phyloP scores from a whole-genome alignment of 1,140 invertebrate genomes.

The Phymastichus coffea region DNA sequence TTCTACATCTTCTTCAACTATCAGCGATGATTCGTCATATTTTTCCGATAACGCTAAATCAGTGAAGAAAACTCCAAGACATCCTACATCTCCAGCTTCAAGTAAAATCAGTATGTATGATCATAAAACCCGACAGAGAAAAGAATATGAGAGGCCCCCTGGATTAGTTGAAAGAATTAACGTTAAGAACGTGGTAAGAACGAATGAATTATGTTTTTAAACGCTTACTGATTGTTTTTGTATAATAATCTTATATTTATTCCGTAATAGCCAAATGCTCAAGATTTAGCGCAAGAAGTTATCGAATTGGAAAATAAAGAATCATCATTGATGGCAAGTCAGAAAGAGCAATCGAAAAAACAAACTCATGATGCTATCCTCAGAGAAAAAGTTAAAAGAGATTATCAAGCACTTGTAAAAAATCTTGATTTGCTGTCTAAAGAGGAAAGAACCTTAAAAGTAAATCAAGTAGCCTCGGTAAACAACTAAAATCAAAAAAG shows the following conservation, averaged over 20 bases:
- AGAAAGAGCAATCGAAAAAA: constrained; percentile 40
- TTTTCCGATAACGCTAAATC: constrained; percentile 38
- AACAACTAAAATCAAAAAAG: no score
- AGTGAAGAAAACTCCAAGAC: constrained; percentile 31
- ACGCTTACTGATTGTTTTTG: constrained; percentile 5
- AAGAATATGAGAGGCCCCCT: constrained; percentile 39
- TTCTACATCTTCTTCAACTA: constrained; percentile 38
- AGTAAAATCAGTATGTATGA: constrained; percentile 47
- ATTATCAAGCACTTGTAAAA: constrained; percentile 54
- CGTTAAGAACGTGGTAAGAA: constrained; percentile 39
- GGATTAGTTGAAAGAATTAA: constrained; percentile 47
- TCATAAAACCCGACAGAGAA: constrained; percentile 40
- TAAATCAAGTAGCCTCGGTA: no score
- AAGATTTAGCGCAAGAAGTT: constrained; percentile 43
- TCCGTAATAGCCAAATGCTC: constrained; percentile 41
- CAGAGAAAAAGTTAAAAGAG: constrained; percentile 52
- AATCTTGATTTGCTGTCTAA: constrained; percentile 44
- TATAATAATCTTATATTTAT: constrained; percentile 6
- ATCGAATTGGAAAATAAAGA: constrained; percentile 32
- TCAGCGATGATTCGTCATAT: constrained; percentile 51
- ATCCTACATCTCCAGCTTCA: constrained; percentile 24
- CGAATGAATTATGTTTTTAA: no score
- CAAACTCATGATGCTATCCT: constrained; percentile 55
- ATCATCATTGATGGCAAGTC: constrained; percentile 30
- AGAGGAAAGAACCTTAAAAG: constrained; percentile 47